A percentile compares a stretch with the other conserved stretches of the same genome.
Evolutionary conservation across 2,113 vertebrate species (phyloP).

Genomic region (Uria lomvia): DNA sequence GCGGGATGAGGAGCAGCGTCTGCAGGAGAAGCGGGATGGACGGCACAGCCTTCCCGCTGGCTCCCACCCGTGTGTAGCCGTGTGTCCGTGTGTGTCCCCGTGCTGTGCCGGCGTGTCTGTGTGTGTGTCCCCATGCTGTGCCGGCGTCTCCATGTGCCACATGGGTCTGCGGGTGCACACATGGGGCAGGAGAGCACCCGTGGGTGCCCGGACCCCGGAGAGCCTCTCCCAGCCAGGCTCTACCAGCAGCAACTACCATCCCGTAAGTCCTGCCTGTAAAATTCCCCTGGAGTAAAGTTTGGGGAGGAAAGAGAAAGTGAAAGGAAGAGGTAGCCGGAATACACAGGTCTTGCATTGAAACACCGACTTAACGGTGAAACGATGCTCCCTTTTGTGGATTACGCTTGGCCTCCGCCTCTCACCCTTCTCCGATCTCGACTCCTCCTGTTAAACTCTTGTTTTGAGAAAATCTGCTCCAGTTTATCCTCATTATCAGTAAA

Average conservation of each 20-base stretch:
- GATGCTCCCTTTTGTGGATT: background rate
- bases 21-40: background rate
- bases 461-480: background rate
- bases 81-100: accelerated
- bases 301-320: background rate
- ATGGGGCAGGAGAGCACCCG: accelerated
- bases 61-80: background rate
- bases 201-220: background rate
- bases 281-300: background rate
- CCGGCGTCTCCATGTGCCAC: no score
- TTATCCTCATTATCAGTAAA: accelerated
- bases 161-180: accelerated
- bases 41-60: background rate
- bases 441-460: background rate
- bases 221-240: background rate
- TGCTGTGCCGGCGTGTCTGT: no score
- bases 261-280: background rate
- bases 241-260: background rate
- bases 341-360: background rate
- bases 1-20: background rate
- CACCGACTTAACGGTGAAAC: accelerated
- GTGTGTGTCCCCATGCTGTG: accelerated
- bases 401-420: background rate
- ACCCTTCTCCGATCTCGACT: background rate
- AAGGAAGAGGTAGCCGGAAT: background rate